Evolutionary conservation across 2,888 invertebrate species (phyloP).

Genomic region (Notocelia uddmanniana): DNA sequence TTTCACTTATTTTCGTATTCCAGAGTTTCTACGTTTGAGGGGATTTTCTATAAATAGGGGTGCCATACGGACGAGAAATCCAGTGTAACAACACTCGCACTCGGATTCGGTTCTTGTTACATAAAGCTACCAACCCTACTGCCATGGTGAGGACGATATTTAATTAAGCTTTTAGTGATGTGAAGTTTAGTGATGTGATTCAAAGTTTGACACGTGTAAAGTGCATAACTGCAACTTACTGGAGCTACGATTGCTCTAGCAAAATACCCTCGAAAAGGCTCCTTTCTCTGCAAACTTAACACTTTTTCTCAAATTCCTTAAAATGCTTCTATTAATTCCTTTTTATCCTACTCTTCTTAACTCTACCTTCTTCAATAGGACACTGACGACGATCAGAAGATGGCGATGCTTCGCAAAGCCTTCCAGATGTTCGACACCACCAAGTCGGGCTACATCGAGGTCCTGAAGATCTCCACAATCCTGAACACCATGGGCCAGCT

Average conservation of each 20-base stretch:
- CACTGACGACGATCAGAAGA: conserved; percentile 91
- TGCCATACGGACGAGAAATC: conserved; percentile 72
- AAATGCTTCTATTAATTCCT: not conserved
- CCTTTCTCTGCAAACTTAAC: not conserved
- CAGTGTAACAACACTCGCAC: conserved; percentile 86
- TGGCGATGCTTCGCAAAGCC: conserved; percentile 96
- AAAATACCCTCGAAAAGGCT: not conserved
- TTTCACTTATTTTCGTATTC: conserved; percentile 84
- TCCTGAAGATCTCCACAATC: conserved; percentile 95
- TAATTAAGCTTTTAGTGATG: conserved; percentile 51
- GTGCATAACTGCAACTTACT: conserved; percentile 46
- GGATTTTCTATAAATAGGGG: conserved; percentile 83
- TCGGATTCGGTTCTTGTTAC: conserved; percentile 84
- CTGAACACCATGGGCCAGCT: conserved; percentile 97
- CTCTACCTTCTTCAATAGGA: conserved; percentile 64
- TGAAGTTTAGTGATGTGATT: conserved; percentile 50
- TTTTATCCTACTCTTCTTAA: conserved; percentile 20
- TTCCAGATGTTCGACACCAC: conserved; percentile 99
- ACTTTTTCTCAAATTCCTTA: not conserved
- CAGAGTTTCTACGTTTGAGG: conserved; percentile 61
- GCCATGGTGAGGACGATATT: conserved; percentile 74
- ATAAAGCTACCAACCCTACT: conserved; percentile 68
- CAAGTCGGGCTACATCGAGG: conserved; percentile 96
- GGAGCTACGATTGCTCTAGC: not conserved
- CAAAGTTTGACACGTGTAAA: conserved; percentile 44